Evolutionary conservation across 2,113 vertebrate species (phyloP), one percentile per base, ranked within the genome.

Genomic region (Halcyon malimbica): DNA sequence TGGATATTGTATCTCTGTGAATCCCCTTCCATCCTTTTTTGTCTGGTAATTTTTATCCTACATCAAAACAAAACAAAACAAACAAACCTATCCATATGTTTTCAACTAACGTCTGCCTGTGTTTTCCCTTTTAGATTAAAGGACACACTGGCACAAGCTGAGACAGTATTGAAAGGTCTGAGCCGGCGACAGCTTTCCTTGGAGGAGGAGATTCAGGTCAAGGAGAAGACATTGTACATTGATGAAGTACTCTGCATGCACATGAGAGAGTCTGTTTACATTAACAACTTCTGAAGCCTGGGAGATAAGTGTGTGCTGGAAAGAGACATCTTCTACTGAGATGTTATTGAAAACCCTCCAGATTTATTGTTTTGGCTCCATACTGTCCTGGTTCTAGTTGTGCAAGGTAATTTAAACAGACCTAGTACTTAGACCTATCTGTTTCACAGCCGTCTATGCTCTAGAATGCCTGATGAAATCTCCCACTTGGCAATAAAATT

Each of bases 221-320:
- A 99, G 84, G 96, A 98, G 76, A 98, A 97, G 83, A 98, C 98
- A 4, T 86, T 99, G 51, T 99, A 99, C 78, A 98, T 99, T 11
- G 99, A 99, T 2, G 98, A 99, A 83, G 99, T 99, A 83, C 96
- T 99, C 70, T 99, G 99, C 69, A 80, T 93, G 93, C 98, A 98
- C 94, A 97, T 98, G 97, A 97, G 98, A 87, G 98, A 98, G 92
- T 96, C 98, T 71, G 83, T 99, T 25, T 62, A 87, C 12, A 98
- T 98, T 44, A 96, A 97, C 33, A 96, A 37, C 6, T 98, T 99
- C 84, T 99, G 97, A 97, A 93, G 50, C 18, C 39, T 2, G 29
- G 75, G 60, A 81, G 56, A 76, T 0, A 8, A 8, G 16, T 17
- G 20, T 65, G 42, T 13, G 28, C 53, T 65, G 31, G 37, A 70